Evolutionary conservation across 2,113 vertebrate species (phyloP).

Genomic region (Heterochromis multidens): DNA sequence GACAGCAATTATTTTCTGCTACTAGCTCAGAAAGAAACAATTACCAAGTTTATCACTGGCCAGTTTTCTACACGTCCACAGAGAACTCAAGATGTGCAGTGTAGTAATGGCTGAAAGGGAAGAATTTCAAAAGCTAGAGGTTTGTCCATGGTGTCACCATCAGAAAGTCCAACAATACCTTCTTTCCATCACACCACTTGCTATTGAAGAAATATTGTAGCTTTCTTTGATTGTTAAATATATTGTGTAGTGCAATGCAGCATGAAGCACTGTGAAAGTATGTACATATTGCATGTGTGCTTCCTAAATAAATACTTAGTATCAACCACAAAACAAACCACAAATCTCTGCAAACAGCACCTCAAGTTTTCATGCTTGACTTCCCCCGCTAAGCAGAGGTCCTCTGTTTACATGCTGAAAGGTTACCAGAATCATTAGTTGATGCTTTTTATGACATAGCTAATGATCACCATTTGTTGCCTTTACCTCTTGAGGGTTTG

Average conservation of each 20-base stretch:
- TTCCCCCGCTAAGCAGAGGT: slow-evolving; percentile 1
- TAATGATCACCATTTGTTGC: slow-evolving; percentile 46
- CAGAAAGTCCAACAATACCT: background rate
- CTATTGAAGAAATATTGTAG: background rate
- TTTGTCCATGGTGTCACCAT: background rate
- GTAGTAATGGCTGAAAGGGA: background rate
- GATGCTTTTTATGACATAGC: slow-evolving; percentile 45
- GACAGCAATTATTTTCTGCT: background rate
- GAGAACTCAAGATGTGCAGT: background rate
- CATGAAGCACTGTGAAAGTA: background rate
- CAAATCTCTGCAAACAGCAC: background rate
- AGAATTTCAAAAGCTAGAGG: background rate
- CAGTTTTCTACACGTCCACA: background rate
- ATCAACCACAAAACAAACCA: background rate
- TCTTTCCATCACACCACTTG: background rate
- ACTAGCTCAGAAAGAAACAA: background rate
- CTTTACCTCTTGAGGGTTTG: background rate
- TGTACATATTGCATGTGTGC: background rate
- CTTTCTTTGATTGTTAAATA: background rate
- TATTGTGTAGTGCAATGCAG: background rate
- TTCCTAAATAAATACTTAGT: background rate
- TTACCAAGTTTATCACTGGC: background rate
- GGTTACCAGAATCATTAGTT: slow-evolving; percentile 62
- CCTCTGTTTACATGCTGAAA: slow-evolving; percentile 35
- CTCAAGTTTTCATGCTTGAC: background rate